Percentiles rank a stretch among this genome's conserved stretches.
These are phyloP conservation scores for Drosophila chauvacae DNA, from an alignment of 1,140 invertebrate genomes.

Conservation along the genomic window DNA sequence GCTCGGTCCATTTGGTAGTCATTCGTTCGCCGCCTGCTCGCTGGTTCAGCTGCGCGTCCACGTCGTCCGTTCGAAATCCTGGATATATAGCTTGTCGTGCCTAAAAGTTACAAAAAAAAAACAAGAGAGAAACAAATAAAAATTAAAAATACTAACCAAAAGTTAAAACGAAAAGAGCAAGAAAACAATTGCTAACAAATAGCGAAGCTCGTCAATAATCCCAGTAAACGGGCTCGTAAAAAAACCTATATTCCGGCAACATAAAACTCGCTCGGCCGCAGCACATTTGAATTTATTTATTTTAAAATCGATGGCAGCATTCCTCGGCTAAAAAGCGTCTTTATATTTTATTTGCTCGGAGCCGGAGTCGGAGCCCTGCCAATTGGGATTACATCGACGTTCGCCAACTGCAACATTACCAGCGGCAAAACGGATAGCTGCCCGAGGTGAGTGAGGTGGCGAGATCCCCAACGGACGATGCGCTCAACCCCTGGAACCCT, in stretches of 20 bases:
- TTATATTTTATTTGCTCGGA: constrained; percentile 36
- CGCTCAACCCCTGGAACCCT: constrained; percentile 20
- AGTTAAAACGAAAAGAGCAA: constrained; percentile 8
- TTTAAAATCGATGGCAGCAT: constrained; percentile 37
- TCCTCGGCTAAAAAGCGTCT: constrained; percentile 27
- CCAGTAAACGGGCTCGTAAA: constrained; percentile 44
- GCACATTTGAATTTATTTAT: constrained; percentile 51
- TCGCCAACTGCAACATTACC: constrained; percentile 63
- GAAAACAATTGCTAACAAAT: constrained; percentile 21
- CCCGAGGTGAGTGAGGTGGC: constrained; percentile 64
- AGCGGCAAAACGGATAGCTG: constrained; percentile 83
- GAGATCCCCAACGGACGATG: constrained; percentile 17
- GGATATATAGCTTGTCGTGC: constrained; percentile 43
- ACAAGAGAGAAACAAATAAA: constrained; percentile 7
- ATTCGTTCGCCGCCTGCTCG: constrained; percentile 80
- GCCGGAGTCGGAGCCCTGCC: constrained; percentile 17
- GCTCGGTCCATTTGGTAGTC: constrained; percentile 80
- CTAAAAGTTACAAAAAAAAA: constrained; percentile 10
- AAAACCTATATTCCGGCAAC: constrained; percentile 38
- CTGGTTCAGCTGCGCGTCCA: constrained; percentile 80
- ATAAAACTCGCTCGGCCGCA: constrained; percentile 62
- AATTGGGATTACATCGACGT: constrained; percentile 64
- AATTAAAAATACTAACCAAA: constrained; percentile 10
- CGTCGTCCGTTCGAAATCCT: constrained; percentile 39
- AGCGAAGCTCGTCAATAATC: constrained; percentile 18